A percentile compares a stretch with the other conserved stretches of the same genome.
phyloP scores from a whole-genome alignment of 1,140 invertebrate species.

The Phenacoccus solenopsis region DNA sequence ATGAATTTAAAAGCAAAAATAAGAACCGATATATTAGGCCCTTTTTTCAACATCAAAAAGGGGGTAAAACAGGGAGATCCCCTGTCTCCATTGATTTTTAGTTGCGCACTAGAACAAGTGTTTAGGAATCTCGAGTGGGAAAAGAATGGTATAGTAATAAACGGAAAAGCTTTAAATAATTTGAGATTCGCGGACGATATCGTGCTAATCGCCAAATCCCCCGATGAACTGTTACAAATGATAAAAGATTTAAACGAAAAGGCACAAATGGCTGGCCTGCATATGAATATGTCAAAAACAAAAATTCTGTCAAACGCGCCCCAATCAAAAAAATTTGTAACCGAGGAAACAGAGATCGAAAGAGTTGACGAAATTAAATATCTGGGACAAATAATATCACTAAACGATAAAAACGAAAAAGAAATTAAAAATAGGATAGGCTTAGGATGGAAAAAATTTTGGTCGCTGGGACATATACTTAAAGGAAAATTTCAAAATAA shows the following conservation, averaged over 20 bases:
- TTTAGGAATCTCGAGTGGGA: slow-evolving; percentile 25
- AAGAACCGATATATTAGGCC: background rate
- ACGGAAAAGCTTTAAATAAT: slow-evolving; percentile 28
- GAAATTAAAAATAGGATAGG: slow-evolving; percentile 19
- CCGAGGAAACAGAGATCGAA: slow-evolving; percentile 9
- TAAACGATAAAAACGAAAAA: background rate
- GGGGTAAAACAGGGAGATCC: slow-evolving; percentile 22
- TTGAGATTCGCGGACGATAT: slow-evolving; percentile 32
- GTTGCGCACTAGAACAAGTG: slow-evolving; percentile 23
- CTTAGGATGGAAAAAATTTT: slow-evolving; percentile 20
- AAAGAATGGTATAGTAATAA: slow-evolving; percentile 26
- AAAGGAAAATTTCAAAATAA: background rate
- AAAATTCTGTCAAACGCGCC: slow-evolving; percentile 4
- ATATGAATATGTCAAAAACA: slow-evolving; percentile 19
- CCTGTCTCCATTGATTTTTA: slow-evolving; percentile 26
- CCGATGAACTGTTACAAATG: slow-evolving; percentile 6
- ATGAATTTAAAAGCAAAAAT: background rate
- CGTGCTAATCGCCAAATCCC: slow-evolving; percentile 25
- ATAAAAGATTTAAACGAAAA: slow-evolving; percentile 7
- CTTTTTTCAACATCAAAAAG: slow-evolving; percentile 6
- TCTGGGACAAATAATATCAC: slow-evolving; percentile 4
- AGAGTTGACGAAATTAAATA: background rate
- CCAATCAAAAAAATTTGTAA: background rate
- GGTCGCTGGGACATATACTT: slow-evolving; percentile 10
- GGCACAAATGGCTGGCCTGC: slow-evolving; percentile 14